Base-by-base conservation (phyloP, 1,140 invertebrate genomes). In the Rhynchophorus ferrugineus region DNA sequence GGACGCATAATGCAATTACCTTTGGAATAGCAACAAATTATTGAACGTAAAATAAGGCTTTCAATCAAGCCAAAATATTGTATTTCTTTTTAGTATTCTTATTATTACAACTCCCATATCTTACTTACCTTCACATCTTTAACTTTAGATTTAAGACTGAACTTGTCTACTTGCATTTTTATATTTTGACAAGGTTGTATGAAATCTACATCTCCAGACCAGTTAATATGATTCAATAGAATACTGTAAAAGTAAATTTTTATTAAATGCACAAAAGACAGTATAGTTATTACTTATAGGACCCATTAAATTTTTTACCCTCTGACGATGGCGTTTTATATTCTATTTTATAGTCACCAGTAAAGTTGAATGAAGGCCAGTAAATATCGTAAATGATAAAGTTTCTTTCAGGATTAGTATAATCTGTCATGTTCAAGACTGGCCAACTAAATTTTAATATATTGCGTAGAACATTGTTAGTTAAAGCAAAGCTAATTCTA, bases 201-300 rank as follows among this genome's bases (percentile, higher is more conserved):
- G 24, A 29, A 29, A 29, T 11, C 24, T 6, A 29, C 5, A 11
- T 29, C 5, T 29, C 24, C 24, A 29, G 24, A 6, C 24, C 24
- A 29, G 11, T 29, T 11, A 29, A 11, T 29, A 29, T 29, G 24
- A 6, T 29, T 11, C 24, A 29, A 29, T 6, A 29, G 24, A 11
- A 29, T 29, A 29, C 24, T 29, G 24, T 6, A 29, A 29, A 6
- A 29, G 11, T 29, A 5, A 29, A n/a, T n/a, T n/a, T n/a, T n/a
- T n/a, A n/a, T n/a, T n/a, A n/a, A n/a, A n/a, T n/a, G n/a, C n/a
- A n/a, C n/a, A n/a, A n/a, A n/a, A n/a, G n/a, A n/a, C n/a, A n/a
- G n/a, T n/a, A n/a, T n/a, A n/a, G n/a, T n/a, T n/a, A n/a, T 41
- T 41, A 41, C 38, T 41, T 41, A 19, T 41, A 41, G 16, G 38